A percentile compares a stretch with the other conserved stretches of the same genome.
Conservation (phyloP, 2,888 invertebrate genomes). For the Drosophila sordidapex region DNA sequence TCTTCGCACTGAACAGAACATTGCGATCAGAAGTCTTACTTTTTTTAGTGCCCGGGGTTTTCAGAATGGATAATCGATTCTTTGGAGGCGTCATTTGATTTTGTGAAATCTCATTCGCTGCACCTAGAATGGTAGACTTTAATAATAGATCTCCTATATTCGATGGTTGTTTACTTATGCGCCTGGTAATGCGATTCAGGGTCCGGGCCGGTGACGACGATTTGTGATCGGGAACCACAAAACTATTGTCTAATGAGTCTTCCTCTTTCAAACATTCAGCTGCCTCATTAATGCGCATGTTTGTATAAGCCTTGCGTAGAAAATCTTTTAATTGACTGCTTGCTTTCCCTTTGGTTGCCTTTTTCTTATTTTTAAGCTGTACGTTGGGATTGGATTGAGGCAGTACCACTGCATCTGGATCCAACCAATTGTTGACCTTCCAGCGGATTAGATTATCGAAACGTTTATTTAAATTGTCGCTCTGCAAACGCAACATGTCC, state of each 20-base stretch:
- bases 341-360: slow-evolving; percentile 46
- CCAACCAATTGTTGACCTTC: slow-evolving; percentile 81
- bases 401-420: slow-evolving; percentile 69
- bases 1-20: slow-evolving; percentile 79
- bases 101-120: slow-evolving; percentile 35
- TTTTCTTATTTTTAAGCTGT: slow-evolving; percentile 34
- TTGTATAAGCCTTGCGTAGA: slow-evolving; percentile 59
- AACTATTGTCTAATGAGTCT: slow-evolving; percentile 14
- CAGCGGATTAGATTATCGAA: slow-evolving; percentile 79
- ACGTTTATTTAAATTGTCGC: slow-evolving; percentile 83
- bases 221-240: slow-evolving; percentile 63
- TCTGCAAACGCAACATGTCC: slow-evolving; percentile 87
- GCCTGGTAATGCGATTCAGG: slow-evolving; percentile 50
- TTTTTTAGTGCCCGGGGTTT: slow-evolving; percentile 80
- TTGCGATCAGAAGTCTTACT: slow-evolving; percentile 55
- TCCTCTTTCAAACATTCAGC: slow-evolving; percentile 25
- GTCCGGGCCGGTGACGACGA: slow-evolving; percentile 65
- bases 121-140: slow-evolving; percentile 54
- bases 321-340: slow-evolving; percentile 70
- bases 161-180: slow-evolving; percentile 29
- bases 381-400: slow-evolving; percentile 22
- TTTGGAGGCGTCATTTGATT: slow-evolving; percentile 13
- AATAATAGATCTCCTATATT: slow-evolving; percentile 38
- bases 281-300: slow-evolving; percentile 53
- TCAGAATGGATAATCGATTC: slow-evolving; percentile 77